Evolutionary conservation across 2,113 vertebrate genomes (phyloP).

Genomic region (Mungos mungo): DNA sequence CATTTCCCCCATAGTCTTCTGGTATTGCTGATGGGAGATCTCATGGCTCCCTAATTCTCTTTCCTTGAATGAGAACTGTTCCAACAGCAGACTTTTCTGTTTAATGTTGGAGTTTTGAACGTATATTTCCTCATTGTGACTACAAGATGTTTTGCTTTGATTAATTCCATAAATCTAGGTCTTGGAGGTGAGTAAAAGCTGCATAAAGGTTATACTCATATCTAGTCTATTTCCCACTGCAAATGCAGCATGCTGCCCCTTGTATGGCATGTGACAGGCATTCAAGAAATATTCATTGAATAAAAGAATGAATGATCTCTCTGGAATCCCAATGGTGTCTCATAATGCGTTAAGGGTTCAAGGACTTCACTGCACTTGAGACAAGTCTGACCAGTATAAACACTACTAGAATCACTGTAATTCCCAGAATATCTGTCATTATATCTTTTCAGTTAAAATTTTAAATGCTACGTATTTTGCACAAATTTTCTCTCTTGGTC

Average conservation of each 20-base stretch:
- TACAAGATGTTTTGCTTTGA: not conserved
- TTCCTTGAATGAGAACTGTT: not conserved
- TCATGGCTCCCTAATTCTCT: not conserved
- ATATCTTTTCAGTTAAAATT: not conserved
- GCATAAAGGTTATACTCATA: not conserved
- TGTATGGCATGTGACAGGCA: not conserved
- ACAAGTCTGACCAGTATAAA: not conserved
- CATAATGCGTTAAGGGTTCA: not conserved
- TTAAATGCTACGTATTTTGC: not conserved
- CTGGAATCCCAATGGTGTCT: not conserved
- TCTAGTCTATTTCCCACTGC: not conserved
- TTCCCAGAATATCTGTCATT: not conserved
- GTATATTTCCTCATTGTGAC: not conserved
- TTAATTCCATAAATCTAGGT: not conserved
- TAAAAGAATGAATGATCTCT: not conserved
- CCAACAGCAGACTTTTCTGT: not conserved
- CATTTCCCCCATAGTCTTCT: not conserved
- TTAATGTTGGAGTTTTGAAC: not conserved
- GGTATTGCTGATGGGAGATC: not conserved
- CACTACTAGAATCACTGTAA: not conserved
- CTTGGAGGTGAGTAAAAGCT: not conserved
- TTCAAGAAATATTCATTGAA: not conserved
- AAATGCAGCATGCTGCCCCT: not conserved
- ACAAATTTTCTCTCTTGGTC: slow-evolving; percentile 22
- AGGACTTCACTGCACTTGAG: not conserved